A percentile compares a stretch with the other conserved stretches of the same genome.
These are phyloP conservation scores for Nannospalax galili DNA, from an alignment of 2,113 vertebrate genomes.

Conservation along the genomic window DNA sequence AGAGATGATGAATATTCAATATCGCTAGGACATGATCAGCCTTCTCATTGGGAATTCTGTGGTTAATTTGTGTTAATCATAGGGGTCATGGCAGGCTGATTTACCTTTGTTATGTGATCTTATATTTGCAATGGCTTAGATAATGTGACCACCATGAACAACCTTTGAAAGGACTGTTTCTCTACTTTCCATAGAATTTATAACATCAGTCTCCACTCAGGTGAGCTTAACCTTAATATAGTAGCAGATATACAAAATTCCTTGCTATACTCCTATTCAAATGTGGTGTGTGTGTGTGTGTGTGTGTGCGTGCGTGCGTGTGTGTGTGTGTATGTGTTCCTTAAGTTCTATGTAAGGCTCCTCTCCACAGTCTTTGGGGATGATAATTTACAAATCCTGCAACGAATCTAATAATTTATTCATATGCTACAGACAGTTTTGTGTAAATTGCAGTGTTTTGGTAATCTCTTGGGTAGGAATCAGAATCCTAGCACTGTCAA, in stretches of 20 bases:
- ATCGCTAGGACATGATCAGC: not conserved
- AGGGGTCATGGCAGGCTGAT: not conserved
- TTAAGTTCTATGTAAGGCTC: not conserved
- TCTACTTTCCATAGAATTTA: too few species aligned
- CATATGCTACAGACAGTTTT: not conserved
- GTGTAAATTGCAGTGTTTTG: not conserved
- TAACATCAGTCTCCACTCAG: not conserved
- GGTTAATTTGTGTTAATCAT: not conserved
- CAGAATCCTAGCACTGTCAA: not conserved
- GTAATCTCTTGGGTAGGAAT: not conserved
- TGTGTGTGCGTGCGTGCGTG: not conserved
- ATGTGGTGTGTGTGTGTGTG: not conserved
- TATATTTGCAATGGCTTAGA: not conserved
- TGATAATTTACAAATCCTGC: not conserved
- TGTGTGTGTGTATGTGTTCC: not conserved
- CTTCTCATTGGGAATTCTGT: not conserved
- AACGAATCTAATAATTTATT: not conserved
- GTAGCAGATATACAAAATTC: not conserved
- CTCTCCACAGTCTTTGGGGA: not conserved
- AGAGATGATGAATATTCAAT: too few species aligned
- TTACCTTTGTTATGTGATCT: not conserved
- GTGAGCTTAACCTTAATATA: not conserved
- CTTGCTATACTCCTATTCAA: not conserved
- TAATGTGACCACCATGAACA: rapidly evolving
- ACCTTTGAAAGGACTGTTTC: not conserved